These are phyloP conservation scores for Grallaria varia DNA, from an alignment of 2,113 vertebrate species.

Conservation along the genomic window DNA sequence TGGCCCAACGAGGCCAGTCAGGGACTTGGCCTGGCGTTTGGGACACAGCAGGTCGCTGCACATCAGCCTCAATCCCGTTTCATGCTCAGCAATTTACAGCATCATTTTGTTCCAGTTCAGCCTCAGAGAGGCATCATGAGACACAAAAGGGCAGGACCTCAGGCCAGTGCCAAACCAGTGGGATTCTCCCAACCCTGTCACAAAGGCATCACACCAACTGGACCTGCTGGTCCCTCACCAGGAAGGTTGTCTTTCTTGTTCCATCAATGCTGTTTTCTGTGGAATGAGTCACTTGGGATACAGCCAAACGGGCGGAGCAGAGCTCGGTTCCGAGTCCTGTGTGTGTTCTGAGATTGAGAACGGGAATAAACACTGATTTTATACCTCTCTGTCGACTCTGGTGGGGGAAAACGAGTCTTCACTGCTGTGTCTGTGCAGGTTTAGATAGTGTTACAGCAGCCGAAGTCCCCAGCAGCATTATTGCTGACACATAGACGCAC, in stretches of 20 bases:
- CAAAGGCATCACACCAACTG: background rate
- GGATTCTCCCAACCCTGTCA: background rate
- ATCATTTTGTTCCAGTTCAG: background rate
- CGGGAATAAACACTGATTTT: background rate
- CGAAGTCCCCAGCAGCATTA: background rate
- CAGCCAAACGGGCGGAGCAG: background rate
- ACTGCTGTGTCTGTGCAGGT: background rate
- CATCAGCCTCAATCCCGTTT: background rate
- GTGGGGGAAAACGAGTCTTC: background rate
- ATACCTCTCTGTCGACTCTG: background rate
- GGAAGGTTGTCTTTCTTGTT: background rate
- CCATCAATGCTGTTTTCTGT: background rate
- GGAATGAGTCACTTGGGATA: background rate
- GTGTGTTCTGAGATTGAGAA: background rate
- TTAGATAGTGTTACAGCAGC: background rate
- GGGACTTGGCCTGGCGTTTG: background rate
- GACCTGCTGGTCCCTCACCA: background rate
- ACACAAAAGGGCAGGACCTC: background rate
- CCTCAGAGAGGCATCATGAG: background rate
- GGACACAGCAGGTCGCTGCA: background rate
- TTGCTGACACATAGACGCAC: background rate
- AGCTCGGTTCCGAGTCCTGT: background rate
- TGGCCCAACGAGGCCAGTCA: background rate
- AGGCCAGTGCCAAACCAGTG: background rate
- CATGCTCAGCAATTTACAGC: background rate